These are phyloP conservation scores for Gymnoscelis rufifasciata DNA, from an alignment of 2,888 invertebrate species.

Conservation along the genomic window DNA sequence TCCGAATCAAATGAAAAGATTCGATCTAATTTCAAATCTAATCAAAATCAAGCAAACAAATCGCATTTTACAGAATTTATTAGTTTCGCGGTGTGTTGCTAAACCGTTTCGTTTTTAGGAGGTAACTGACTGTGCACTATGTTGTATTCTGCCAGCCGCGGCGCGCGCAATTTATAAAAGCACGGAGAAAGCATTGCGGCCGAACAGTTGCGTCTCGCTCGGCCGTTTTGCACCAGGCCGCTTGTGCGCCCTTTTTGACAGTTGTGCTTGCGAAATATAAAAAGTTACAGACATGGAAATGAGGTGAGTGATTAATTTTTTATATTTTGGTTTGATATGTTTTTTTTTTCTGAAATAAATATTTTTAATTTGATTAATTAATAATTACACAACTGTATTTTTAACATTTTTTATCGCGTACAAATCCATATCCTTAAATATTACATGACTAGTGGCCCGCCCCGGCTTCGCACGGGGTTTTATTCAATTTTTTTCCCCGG, in stretches of 20 bases:
- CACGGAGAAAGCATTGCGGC: slow-evolving; percentile 66
- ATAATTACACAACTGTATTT: too few relatives aligned
- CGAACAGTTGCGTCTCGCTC: slow-evolving; percentile 52
- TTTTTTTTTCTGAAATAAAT: neutral
- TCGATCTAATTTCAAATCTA: slow-evolving; percentile 30
- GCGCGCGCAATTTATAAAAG: slow-evolving; percentile 59
- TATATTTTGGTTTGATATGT: too few relatives aligned
- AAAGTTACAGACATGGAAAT: slow-evolving; percentile 48
- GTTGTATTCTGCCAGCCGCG: slow-evolving; percentile 11
- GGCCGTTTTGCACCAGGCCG: slow-evolving; percentile 39
- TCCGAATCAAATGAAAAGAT: slow-evolving; percentile 38
- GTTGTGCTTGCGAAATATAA: slow-evolving; percentile 53
- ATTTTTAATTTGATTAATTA: too few relatives aligned
- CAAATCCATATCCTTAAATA: too few relatives aligned
- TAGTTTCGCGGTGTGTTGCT: slow-evolving; percentile 61
- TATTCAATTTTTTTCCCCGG: too few relatives aligned
- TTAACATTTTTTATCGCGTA: too few relatives aligned
- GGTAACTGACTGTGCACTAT: slow-evolving; percentile 8
- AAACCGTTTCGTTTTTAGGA: slow-evolving; percentile 63
- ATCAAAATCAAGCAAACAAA: slow-evolving; percentile 36
- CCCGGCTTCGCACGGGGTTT: too few relatives aligned
- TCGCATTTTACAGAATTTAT: slow-evolving; percentile 48
- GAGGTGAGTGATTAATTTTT: slow-evolving; percentile 48
- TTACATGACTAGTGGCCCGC: too few relatives aligned
- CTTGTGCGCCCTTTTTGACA: slow-evolving; percentile 56